Evolutionary conservation across 1,140 invertebrate genomes (phyloP), one percentile per base, ranked within the genome.

Genomic region (Polypedilum vanderplanki): DNA sequence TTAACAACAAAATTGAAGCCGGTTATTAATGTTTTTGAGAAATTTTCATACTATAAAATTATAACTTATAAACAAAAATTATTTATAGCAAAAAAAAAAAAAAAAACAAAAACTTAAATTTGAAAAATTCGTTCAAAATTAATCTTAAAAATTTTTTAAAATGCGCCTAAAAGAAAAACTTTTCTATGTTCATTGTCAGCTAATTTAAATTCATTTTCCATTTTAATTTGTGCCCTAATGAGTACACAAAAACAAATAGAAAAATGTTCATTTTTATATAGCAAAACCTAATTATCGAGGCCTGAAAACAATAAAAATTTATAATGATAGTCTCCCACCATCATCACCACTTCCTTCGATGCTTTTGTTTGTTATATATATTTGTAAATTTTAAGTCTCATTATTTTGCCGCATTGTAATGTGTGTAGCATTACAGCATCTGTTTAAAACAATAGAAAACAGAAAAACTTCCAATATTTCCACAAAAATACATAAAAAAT

Each of bases 261-360:
- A n/a, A 57, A 57, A 57, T 57, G 46, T 57, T 57, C 10, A 57
- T n/a, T n/a, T 46, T n/a, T 57, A 57, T n/a, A 57, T 57, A 12
- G 12, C 15, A 57, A 57, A 57, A 57, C 46, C 46, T 57, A 57
- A 57, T 57, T 57, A 57, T 57, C 46, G 46, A 57, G 46, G 46
- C 46, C 46, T 57, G 46, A 57, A 57, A 57, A 57, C 46, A 57
- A 57, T 57, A 57, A 57, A 57, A 57, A 57, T 57, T 57, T 57
- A 57, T 57, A 57, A 57, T 57, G 7, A 57, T 12, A 57, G 3
- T 3, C 46, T 57, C 46, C 46, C 10, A n/a, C 46, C 46, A n/a
- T n/a, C 8, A 12, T 1, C 46, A 12, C 12, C 12, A 12, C 46
- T 46, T 15, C 12, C 46, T 15, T 12, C 12, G n/a, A n/a, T 57